Evolutionary conservation across 2,888 invertebrate genomes (phyloP), one percentile per base, ranked within the genome.

Genomic region (Schrankia costaestrigalis): DNA sequence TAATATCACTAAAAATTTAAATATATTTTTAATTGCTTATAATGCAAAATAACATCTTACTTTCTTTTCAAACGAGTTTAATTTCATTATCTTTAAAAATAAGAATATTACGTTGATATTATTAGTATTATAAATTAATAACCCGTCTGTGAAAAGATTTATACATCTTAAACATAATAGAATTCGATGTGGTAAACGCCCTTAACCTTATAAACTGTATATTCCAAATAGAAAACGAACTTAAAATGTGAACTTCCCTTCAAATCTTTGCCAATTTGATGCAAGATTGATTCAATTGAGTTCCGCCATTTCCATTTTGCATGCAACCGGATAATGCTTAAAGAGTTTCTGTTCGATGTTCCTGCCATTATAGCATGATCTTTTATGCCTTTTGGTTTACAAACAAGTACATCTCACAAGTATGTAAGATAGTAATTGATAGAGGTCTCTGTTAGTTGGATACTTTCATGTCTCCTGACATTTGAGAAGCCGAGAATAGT

Each of bases 201-300:
- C 25, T 24, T 8, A 11, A 25, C 14, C 15, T 17, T 26, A 11
- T 36, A 33, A 39, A 33, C 24, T 30, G 31, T 42, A 25, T 42
- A 57, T 47, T 47, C 43, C 49, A 50, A 62, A 63, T 44, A 50
- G 50, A 58, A 60, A 68, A 60, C 47, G 54, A 64, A 63, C 47
- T 65, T 52, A 62, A 63, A 69, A 66, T 53, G 59, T 59, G 58
- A 63, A 65, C 54, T 56, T 62, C 61, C 65, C 62, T 63, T 64
- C 61, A 71, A 73, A 72, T 65, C 70, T 73, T 61, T 63, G 56
- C 69, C 77, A 79, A 81, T 84, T 83, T 78, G 73, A 73, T 77
- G 78, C 76, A 71, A 80, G 79, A 84, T 85, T 84, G 81, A 85
- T 75, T 78, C 80, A 71, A 82, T 83, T 78, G 77, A 78, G 72